Evolutionary conservation across 1,140 invertebrate genomes (phyloP).

Genomic region (Drosophila mauritiana): DNA sequence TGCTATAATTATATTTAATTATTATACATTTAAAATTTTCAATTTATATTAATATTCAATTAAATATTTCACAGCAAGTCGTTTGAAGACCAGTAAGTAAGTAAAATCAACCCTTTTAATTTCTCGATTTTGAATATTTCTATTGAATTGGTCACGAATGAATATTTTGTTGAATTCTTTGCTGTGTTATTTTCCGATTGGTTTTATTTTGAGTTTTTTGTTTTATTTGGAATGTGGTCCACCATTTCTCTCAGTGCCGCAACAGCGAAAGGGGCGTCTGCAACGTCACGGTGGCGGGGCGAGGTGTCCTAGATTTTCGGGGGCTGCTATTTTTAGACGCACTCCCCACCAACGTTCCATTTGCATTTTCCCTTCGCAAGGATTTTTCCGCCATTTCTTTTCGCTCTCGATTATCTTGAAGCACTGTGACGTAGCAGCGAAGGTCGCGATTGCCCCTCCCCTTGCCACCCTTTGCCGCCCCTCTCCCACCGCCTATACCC

Average conservation of each 20-base stretch:
- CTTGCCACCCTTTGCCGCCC: too few species aligned
- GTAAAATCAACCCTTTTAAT: too few species aligned
- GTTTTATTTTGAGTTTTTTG: not conserved
- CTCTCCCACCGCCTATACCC: not conserved
- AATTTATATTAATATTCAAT: not conserved
- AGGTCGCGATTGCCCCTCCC: constrained; percentile 26
- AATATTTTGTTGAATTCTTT: too few species aligned
- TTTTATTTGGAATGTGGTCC: too few species aligned
- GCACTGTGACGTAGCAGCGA: constrained; percentile 50
- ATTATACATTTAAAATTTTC: too few species aligned
- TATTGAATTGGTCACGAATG: too few species aligned
- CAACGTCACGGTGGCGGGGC: constrained; percentile 2
- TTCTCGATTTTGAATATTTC: too few species aligned
- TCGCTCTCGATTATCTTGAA: constrained; percentile 32
- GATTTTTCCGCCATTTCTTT: constrained; percentile 33
- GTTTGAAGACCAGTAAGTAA: too few species aligned
- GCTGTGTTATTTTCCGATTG: too few species aligned
- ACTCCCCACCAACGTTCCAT: constrained; percentile 1
- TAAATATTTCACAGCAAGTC: not conserved
- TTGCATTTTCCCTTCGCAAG: constrained; percentile 33
- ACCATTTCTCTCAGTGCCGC: constrained; percentile 1
- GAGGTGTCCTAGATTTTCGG: constrained; percentile 14
- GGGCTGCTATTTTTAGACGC: constrained; percentile 8
- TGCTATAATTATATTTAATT: not conserved
- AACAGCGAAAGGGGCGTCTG: constrained; percentile 11